These are phyloP conservation scores for Lasiurus cinereus DNA, from an alignment of 2,113 vertebrate species.

Conservation along the genomic window DNA sequence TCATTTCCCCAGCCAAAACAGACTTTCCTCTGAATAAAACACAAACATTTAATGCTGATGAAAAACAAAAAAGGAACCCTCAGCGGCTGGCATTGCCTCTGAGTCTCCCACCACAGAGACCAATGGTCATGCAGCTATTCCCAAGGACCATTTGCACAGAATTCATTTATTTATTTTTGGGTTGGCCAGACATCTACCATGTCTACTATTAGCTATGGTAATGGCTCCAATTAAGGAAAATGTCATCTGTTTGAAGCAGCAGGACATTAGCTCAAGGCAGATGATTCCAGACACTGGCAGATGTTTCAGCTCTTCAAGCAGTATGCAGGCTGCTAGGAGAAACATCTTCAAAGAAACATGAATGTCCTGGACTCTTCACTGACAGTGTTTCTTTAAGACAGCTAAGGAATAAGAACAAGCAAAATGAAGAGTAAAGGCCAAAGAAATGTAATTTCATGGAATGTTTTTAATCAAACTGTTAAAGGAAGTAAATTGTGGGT, in stretches of 20 bases:
- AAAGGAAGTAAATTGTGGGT: constrained; percentile 72
- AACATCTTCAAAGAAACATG: constrained; percentile 61
- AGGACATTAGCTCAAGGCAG: constrained; percentile 47
- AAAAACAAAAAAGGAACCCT: constrained; percentile 44
- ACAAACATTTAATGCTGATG: constrained; percentile 53
- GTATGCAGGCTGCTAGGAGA: constrained; percentile 3
- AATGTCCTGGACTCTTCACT: constrained; percentile 58
- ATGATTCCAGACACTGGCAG: constrained; percentile 63
- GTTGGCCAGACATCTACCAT: constrained; percentile 61
- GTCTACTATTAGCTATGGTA: constrained; percentile 70
- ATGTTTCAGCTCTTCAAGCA: constrained; percentile 74
- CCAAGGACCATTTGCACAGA: constrained; percentile 59
- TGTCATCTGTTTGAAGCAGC: constrained; percentile 78
- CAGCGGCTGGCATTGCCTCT: background rate
- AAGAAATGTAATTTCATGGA: constrained; percentile 62
- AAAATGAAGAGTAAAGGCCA: constrained; percentile 72
- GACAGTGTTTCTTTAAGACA: constrained; percentile 65
- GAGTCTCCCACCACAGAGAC: constrained; percentile 39
- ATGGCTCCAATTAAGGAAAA: constrained; percentile 71
- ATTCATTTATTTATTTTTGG: constrained; percentile 72
- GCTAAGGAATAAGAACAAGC: constrained; percentile 68
- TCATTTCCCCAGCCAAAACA: constrained; percentile 61
- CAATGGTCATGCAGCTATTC: constrained; percentile 56
- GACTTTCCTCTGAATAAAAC: constrained; percentile 44
- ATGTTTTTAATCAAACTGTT: constrained; percentile 71